phyloP scores from a whole-genome alignment of 2,888 invertebrate genomes.

The Euplagia quadripunctaria region DNA sequence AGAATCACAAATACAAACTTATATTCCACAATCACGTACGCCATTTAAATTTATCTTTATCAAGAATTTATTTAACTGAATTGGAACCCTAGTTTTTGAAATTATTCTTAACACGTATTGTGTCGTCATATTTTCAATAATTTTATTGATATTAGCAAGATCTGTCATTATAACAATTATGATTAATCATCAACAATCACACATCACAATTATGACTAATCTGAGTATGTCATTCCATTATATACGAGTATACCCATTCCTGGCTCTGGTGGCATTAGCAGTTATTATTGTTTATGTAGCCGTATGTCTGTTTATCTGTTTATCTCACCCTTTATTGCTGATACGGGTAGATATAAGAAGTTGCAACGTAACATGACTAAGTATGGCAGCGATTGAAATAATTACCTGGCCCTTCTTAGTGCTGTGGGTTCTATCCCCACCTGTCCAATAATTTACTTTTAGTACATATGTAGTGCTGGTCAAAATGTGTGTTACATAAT shows the following conservation, averaged over 20 bases:
- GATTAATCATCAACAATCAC: conserved; percentile 10
- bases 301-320: background rate
- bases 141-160: conserved; percentile 13
- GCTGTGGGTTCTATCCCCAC: too few species aligned
- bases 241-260: background rate
- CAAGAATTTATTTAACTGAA: conserved; percentile 19
- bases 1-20: conserved; percentile 12
- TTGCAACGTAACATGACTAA: too few species aligned
- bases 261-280: background rate
- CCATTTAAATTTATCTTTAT: conserved; percentile 29
- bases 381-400: too few species aligned
- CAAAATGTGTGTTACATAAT: too few species aligned
- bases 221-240: background rate
- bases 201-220: background rate
- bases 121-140: conserved; percentile 14
- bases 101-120: conserved; percentile 33
- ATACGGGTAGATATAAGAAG: too few species aligned
- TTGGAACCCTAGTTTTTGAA: conserved; percentile 4
- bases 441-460: too few species aligned
- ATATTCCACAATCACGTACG: conserved; percentile 24
- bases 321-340: too few species aligned
- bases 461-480: too few species aligned
- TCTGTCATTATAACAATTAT: conserved; percentile 20
- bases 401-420: too few species aligned
- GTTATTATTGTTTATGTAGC: background rate